These are phyloP conservation scores for Homarus gammarus DNA, from an alignment of 2,888 invertebrate species.

Conservation along the genomic window DNA sequence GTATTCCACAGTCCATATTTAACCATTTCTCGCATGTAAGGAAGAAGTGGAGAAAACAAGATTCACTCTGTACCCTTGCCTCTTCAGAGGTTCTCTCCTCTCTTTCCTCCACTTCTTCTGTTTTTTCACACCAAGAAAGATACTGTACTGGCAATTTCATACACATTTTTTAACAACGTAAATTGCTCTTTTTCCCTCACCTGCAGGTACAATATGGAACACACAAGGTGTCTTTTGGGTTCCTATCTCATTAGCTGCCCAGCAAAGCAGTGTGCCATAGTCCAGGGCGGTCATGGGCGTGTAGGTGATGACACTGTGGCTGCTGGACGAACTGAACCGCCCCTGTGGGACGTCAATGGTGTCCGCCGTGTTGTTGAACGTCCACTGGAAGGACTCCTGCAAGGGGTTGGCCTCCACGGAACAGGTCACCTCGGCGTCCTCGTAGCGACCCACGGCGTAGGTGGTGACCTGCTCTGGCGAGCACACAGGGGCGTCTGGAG, in stretches of 20 bases:
- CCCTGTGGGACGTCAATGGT: conserved; percentile 84
- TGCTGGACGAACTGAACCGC: conserved; percentile 79
- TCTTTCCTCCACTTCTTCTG: neutral
- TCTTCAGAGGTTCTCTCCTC: neutral
- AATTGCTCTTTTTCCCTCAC: too few relatives aligned
- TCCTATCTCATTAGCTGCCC: conserved; percentile 71
- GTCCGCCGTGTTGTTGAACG: conserved; percentile 79
- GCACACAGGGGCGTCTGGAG: conserved; percentile 58
- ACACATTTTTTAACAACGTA: too few relatives aligned
- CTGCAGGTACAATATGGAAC: conserved; percentile 65
- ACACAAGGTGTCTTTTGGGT: conserved; percentile 66
- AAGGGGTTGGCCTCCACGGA: conserved; percentile 81
- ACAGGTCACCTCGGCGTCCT: conserved; percentile 68
- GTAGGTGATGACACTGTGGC: conserved; percentile 55
- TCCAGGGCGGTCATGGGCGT: conserved; percentile 62
- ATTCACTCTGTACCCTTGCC: too few relatives aligned
- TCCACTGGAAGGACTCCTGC: conserved; percentile 91
- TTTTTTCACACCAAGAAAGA: neutral
- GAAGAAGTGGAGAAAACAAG: too few relatives aligned
- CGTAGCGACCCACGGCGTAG: conserved; percentile 62
- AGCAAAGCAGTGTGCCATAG: conserved; percentile 72
- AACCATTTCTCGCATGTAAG: too few relatives aligned
- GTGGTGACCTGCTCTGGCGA: conserved; percentile 51
- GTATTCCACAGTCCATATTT: too few relatives aligned
- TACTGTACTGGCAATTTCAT: neutral